phyloP scores from a whole-genome alignment of 1,140 invertebrate genomes.

The Heliconius melpomene region DNA sequence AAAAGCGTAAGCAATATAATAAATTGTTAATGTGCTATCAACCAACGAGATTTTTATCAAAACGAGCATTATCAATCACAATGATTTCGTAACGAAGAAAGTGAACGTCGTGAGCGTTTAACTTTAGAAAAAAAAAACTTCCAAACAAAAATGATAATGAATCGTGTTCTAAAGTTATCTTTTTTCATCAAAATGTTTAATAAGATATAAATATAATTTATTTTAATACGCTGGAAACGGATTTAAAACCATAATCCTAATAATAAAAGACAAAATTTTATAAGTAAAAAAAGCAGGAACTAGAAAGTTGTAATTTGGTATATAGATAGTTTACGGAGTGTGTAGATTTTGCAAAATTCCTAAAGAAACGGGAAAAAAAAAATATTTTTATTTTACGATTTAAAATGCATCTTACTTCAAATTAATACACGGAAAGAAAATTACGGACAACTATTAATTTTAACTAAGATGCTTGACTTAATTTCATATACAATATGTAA shows the following conservation, averaged over 20 bases:
- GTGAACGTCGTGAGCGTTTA: conserved; percentile 41
- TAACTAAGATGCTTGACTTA: too few relatives aligned
- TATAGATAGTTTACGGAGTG: too few relatives aligned
- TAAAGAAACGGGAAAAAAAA: too few relatives aligned
- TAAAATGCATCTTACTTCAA: too few relatives aligned
- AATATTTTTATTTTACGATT: too few relatives aligned
- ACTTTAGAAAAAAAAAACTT: conserved; percentile 18
- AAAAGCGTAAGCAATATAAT: background rate
- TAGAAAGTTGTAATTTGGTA: too few relatives aligned
- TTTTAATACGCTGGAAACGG: background rate
- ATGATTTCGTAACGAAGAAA: conserved; percentile 48
- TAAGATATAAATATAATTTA: background rate
- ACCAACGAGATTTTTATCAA: conserved; percentile 35
- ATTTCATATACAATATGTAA: too few relatives aligned
- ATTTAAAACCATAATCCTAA: background rate
- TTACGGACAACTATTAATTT: too few relatives aligned
- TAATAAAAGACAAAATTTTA: too few relatives aligned
- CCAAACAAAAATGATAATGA: conserved; percentile 11
- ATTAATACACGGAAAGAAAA: too few relatives aligned
- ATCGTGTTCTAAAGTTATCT: conserved; percentile 2
- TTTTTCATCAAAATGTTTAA: background rate
- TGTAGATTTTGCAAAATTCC: too few relatives aligned
- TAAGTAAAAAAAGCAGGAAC: too few relatives aligned
- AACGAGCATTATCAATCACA: conserved; percentile 37
- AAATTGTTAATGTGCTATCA: background rate